Percentiles rank a stretch among this genome's conserved stretches.
phyloP scores from a whole-genome alignment of 2,797 vertebrate species.

The Yasuhikotakia modesta region DNA sequence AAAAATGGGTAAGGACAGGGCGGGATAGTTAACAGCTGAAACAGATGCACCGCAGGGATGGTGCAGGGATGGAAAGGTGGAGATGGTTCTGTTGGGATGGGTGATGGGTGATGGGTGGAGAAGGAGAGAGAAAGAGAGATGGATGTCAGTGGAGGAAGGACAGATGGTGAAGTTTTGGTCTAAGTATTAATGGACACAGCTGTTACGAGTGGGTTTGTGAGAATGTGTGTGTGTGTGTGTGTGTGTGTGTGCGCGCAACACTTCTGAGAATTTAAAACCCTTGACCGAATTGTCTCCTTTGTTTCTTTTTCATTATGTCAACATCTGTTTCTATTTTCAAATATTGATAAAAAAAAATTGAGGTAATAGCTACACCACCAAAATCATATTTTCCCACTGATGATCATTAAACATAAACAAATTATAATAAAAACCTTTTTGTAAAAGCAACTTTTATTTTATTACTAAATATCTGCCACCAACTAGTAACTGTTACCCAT shows the following conservation, averaged over 20 bases:
- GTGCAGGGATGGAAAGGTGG: neutral
- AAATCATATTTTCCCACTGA: neutral
- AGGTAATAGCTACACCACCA: neutral
- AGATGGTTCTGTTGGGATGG: neutral
- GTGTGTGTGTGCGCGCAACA: neutral
- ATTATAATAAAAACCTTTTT: neutral
- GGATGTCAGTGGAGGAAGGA: conserved; percentile 54
- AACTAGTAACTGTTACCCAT: no score
- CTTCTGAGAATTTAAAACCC: conserved; percentile 1
- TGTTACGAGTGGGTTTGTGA: conserved; percentile 65
- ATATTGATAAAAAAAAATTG: neutral
- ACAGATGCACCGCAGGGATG: conserved; percentile 18
- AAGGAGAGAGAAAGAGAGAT: conserved; percentile 26
- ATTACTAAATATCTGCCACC: no score
- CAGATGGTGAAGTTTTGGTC: conserved; percentile 74
- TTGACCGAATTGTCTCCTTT: neutral
- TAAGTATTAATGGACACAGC: conserved; percentile 76
- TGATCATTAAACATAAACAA: neutral
- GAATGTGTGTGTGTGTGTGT: conserved; percentile 50
- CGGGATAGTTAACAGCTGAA: conserved; percentile 11
- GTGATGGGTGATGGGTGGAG: conserved; percentile 8
- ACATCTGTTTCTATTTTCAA: neutral
- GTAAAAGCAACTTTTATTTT: no score
- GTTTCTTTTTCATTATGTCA: neutral
- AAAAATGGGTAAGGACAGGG: neutral